Conservation (phyloP, 1,140 invertebrate species). For the Diprion similis region DNA sequence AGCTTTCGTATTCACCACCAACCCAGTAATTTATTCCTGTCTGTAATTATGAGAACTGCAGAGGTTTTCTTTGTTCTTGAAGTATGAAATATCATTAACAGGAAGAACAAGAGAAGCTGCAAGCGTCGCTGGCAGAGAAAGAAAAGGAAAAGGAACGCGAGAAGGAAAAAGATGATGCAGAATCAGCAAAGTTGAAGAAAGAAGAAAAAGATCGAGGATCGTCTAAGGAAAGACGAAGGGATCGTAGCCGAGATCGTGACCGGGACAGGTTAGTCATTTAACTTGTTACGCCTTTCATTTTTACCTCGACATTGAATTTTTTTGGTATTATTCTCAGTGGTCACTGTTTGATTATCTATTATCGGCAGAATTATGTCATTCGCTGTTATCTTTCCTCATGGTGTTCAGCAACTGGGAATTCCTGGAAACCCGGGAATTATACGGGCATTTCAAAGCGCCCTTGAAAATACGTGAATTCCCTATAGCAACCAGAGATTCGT, state of each 20-base stretch:
- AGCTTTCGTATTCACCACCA: too few relatives aligned
- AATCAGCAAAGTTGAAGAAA: slow-evolving; percentile 55
- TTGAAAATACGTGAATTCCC: too few relatives aligned
- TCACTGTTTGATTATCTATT: too few relatives aligned
- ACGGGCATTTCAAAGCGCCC: too few relatives aligned
- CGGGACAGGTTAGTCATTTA: slow-evolving; percentile 54
- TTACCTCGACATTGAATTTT: neutral
- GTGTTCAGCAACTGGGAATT: too few relatives aligned
- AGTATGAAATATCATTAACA: slow-evolving; percentile 43
- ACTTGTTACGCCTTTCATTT: slow-evolving; percentile 1
- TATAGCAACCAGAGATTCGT: too few relatives aligned
- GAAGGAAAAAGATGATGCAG: slow-evolving; percentile 57
- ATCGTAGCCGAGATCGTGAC: slow-evolving; percentile 52
- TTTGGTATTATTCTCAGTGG: too few relatives aligned
- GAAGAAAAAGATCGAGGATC: slow-evolving; percentile 55
- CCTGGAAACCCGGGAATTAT: too few relatives aligned
- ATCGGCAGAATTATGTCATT: too few relatives aligned
- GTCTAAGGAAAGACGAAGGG: slow-evolving; percentile 47
- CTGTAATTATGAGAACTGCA: neutral
- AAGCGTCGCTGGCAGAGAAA: slow-evolving; percentile 66
- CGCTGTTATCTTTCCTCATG: too few relatives aligned
- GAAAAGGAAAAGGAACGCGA: slow-evolving; percentile 62
- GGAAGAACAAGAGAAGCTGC: slow-evolving; percentile 77
- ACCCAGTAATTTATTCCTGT: neutral
- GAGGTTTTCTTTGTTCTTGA: neutral